phyloP scores from a whole-genome alignment of 2,113 vertebrate species.

The Lamprologus ornatipinnis region DNA sequence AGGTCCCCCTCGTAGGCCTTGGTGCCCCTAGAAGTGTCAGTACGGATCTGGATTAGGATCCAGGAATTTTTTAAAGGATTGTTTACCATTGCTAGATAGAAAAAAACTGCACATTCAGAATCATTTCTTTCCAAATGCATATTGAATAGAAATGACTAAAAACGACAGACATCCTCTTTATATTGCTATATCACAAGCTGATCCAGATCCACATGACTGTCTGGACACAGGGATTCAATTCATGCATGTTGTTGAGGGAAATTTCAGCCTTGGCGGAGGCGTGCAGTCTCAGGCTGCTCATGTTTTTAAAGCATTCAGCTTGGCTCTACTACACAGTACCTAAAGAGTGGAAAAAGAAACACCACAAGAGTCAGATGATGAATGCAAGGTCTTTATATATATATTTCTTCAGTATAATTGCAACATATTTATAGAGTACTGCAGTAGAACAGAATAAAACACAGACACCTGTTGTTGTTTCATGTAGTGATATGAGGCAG shows the following conservation, averaged over 20 bases:
- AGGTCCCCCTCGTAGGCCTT: fast-evolving
- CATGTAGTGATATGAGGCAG: conserved; percentile 45
- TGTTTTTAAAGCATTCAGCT: conserved; percentile 8
- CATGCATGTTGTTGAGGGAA: not conserved
- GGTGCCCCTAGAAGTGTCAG: fast-evolving
- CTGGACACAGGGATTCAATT: not conserved
- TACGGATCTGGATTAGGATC: not conserved
- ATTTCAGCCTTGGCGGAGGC: not conserved
- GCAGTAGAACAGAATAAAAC: conserved; percentile 48
- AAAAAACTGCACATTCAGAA: not conserved
- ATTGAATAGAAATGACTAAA: not conserved
- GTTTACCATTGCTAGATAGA: not conserved
- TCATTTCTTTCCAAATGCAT: not conserved
- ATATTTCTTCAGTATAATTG: conserved; percentile 63
- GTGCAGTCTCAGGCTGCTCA: not conserved
- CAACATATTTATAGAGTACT: conserved; percentile 54
- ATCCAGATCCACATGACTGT: not conserved
- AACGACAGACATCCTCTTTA: not conserved
- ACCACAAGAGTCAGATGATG: conserved; percentile 33
- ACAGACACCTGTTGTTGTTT: conserved; percentile 38
- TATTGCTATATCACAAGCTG: not conserved
- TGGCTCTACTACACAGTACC: not conserved
- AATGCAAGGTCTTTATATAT: conserved; percentile 67
- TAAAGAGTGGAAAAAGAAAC: conserved; percentile 4
- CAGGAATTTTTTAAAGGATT: not conserved